Evolutionary conservation across 1,140 invertebrate species (phyloP).

Genomic region (Drosophila kepulauana): DNA sequence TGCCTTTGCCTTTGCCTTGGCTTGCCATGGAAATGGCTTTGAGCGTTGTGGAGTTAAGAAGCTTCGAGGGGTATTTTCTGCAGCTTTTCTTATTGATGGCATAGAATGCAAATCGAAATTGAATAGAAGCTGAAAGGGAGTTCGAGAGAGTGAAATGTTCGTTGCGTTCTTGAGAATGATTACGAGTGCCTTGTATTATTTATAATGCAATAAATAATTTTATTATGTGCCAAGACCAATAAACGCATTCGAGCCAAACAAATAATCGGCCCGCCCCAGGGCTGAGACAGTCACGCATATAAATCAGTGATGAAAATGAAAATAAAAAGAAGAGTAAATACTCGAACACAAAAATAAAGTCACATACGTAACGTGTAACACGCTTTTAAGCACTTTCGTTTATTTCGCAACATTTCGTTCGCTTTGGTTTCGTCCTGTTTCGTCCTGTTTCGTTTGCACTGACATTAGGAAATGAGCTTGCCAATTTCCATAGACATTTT

Average conservation of each 20-base stretch:
- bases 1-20: conserved; percentile 8
- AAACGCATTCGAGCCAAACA: conserved; percentile 72
- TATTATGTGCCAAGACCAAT: conserved; percentile 77
- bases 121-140: conserved; percentile 50
- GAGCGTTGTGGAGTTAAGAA: not conserved
- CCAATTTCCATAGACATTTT: conserved; percentile 40
- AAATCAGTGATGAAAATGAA: conserved; percentile 56
- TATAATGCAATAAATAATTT: conserved; percentile 84
- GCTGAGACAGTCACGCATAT: conserved; percentile 50
- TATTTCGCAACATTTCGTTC: conserved; percentile 28
- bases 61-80: not conserved
- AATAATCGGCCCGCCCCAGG: conserved; percentile 52
- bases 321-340: too few relatives aligned
- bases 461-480: conserved; percentile 71
- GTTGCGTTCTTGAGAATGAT: conserved; percentile 53
- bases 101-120: conserved; percentile 74
- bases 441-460: conserved; percentile 26
- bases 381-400: conserved; percentile 18
- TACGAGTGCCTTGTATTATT: conserved; percentile 65
- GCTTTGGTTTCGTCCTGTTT: not conserved
- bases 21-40: too few relatives aligned
- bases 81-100: conserved; percentile 67
- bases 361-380: conserved; percentile 16
- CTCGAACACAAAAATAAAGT: conserved; percentile 9
- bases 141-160: conserved; percentile 20